Evolutionary conservation across 2,113 vertebrate genomes (phyloP).

Genomic region (Thymallus thymallus): DNA sequence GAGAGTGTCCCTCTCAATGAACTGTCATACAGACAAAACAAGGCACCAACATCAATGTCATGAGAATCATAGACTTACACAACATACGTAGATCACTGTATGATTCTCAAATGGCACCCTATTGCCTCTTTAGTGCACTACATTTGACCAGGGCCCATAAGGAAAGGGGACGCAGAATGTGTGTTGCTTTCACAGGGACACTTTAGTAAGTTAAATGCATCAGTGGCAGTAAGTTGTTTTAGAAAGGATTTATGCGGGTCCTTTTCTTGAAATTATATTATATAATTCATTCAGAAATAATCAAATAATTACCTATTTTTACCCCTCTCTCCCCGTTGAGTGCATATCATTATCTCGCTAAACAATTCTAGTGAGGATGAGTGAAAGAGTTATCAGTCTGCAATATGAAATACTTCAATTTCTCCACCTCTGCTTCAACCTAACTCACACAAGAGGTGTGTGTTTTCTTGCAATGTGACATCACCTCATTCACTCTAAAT

Average conservation of each 20-base stretch:
- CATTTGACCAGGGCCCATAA: neutral
- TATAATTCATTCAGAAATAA: conserved; percentile 27
- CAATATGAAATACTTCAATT: neutral
- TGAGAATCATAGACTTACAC: neutral
- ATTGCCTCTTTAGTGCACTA: no score
- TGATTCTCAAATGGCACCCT: neutral
- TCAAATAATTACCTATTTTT: conserved; percentile 40
- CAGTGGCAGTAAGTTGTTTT: neutral
- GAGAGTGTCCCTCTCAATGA: no score
- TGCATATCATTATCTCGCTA: conserved; percentile 24
- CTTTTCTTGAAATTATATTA: conserved; percentile 3
- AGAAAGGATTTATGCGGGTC: neutral
- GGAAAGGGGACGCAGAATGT: neutral
- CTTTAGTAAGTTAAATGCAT: neutral
- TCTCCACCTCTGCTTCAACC: neutral
- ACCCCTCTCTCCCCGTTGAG: conserved; percentile 8
- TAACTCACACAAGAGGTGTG: neutral
- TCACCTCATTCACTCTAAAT: no score
- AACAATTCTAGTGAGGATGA: neutral
- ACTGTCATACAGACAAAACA: no score
- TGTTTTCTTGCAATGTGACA: no score
- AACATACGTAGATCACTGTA: neutral
- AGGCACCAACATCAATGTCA: neutral
- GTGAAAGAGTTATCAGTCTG: neutral
- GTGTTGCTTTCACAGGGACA: no score